A percentile compares a stretch with the other conserved stretches of the same genome.
These are phyloP conservation scores for Araneus ventricosus DNA, from an alignment of 1,140 invertebrate species.

Conservation along the genomic window DNA sequence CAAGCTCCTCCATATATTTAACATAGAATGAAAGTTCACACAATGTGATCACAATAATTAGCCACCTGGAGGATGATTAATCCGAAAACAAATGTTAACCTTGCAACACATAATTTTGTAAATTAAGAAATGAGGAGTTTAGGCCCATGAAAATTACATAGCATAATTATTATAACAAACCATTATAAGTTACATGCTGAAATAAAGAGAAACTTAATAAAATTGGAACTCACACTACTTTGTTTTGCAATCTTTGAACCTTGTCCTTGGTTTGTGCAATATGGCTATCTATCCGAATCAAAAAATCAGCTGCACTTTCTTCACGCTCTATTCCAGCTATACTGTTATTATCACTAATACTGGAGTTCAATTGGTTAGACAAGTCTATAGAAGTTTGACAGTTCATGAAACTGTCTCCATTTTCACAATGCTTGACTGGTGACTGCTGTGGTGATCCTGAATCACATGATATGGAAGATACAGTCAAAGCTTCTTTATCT, in stretches of 20 bases:
- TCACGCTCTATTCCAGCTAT: slow-evolving; percentile 77
- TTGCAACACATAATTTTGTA: too few species aligned
- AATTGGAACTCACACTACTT: slow-evolving; percentile 73
- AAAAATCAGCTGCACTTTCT: slow-evolving; percentile 88
- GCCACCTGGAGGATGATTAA: too few species aligned
- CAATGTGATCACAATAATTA: too few species aligned
- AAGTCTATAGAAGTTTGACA: slow-evolving; percentile 58
- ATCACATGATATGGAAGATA: slow-evolving; percentile 63
- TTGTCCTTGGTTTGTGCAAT: slow-evolving; percentile 91
- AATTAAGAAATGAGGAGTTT: too few species aligned
- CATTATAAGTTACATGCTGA: too few species aligned
- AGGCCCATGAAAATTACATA: too few species aligned
- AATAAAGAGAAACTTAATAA: background rate
- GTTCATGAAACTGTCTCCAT: slow-evolving; percentile 24
- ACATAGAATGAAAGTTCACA: too few species aligned
- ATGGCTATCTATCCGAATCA: slow-evolving; percentile 91
- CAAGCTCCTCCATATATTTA: too few species aligned
- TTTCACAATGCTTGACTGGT: slow-evolving; percentile 44
- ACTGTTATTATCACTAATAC: slow-evolving; percentile 81
- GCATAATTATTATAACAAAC: too few species aligned
- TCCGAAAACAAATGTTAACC: too few species aligned
- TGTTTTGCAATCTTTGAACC: slow-evolving; percentile 85
- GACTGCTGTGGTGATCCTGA: slow-evolving; percentile 45
- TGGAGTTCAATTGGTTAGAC: slow-evolving; percentile 36
- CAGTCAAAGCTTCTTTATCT: slow-evolving; percentile 58